Evolutionary conservation across 2,113 vertebrate genomes (phyloP).

Genomic region (Capreolus pygargus): DNA sequence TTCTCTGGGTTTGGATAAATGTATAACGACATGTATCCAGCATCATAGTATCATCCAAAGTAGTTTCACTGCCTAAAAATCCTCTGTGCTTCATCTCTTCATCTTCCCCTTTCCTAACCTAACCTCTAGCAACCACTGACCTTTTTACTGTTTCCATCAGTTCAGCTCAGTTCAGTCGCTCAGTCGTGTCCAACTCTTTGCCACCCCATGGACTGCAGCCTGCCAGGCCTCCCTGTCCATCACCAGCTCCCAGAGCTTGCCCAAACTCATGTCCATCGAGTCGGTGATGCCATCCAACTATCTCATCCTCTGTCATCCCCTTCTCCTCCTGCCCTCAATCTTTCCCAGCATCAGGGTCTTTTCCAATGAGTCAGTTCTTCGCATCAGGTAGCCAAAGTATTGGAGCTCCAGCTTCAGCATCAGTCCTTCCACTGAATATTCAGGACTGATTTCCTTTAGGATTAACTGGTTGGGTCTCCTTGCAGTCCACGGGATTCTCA

Average conservation of each 20-base stretch:
- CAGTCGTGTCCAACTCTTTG: not conserved
- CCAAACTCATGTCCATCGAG: not conserved
- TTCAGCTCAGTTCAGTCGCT: not conserved
- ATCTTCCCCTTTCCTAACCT: not conserved
- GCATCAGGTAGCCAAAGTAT: not conserved
- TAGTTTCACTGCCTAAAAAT: not conserved
- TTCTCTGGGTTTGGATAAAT: not conserved
- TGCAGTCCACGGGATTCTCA: not conserved
- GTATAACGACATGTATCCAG: not conserved
- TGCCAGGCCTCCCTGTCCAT: not conserved
- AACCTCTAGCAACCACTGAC: not conserved
- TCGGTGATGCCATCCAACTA: not conserved
- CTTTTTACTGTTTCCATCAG: not conserved
- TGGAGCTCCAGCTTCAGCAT: not conserved
- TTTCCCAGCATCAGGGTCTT: not conserved
- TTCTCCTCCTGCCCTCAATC: not conserved
- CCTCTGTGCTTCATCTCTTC: not conserved
- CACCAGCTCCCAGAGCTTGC: not conserved
- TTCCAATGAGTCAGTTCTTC: not conserved
- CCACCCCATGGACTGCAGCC: not conserved
- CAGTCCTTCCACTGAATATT: not conserved
- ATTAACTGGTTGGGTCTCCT: not conserved
- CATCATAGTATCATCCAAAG: fast-evolving
- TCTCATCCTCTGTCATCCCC: not conserved
- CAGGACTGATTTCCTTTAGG: not conserved